Evolutionary conservation across 2,888 invertebrate genomes (phyloP).

Genomic region (Tinea semifulvella): DNA sequence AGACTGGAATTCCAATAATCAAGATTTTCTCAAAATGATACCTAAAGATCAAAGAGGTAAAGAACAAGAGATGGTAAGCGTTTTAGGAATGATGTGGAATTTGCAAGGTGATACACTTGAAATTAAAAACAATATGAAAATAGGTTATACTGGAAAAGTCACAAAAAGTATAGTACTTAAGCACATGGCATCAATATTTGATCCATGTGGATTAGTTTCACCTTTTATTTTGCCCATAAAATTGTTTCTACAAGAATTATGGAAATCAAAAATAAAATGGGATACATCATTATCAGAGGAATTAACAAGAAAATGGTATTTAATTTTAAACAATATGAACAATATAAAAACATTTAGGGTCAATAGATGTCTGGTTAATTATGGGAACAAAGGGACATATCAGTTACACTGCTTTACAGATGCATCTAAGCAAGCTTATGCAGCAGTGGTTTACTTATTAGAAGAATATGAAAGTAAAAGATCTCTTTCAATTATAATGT

Average conservation of each 20-base stretch:
- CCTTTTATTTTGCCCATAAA: neutral
- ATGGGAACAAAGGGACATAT: neutral
- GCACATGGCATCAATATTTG: slow-evolving; percentile 6
- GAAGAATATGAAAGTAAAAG: neutral
- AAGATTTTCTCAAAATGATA: slow-evolving; percentile 13
- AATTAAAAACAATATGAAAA: slow-evolving; percentile 14
- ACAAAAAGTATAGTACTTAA: slow-evolving; percentile 4
- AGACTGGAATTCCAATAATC: slow-evolving; percentile 18
- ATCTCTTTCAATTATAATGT: neutral
- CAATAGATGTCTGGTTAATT: neutral
- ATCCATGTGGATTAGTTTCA: slow-evolving; percentile 11
- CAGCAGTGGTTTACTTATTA: slow-evolving; percentile 14
- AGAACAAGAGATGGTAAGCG: slow-evolving; percentile 8
- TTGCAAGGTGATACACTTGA: slow-evolving; percentile 12
- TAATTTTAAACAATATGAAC: neutral
- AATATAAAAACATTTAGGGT: neutral
- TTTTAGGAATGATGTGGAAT: slow-evolving; percentile 16
- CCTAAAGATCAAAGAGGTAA: slow-evolving; percentile 10
- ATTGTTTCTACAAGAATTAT: slow-evolving; percentile 9
- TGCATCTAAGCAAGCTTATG: slow-evolving; percentile 16
- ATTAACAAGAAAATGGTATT: neutral
- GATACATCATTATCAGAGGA: slow-evolving; percentile 1
- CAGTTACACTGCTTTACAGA: slow-evolving; percentile 18
- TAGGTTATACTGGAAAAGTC: too few species aligned
- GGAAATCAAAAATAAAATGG: slow-evolving; percentile 6